These are phyloP conservation scores for Bimastos eiseni DNA, from an alignment of 2,888 invertebrate species.

Conservation along the genomic window DNA sequence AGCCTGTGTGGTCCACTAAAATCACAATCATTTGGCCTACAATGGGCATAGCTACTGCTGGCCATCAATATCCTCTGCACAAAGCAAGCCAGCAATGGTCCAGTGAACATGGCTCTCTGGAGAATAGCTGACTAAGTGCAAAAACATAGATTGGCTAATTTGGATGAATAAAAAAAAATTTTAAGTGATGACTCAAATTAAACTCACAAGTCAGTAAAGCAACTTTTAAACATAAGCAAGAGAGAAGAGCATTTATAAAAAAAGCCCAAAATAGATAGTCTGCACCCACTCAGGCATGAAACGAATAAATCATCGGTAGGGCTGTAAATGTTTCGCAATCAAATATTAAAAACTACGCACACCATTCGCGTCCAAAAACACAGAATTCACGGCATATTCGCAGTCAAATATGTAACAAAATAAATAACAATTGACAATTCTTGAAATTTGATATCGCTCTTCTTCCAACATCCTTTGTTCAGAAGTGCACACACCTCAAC, in stretches of 20 bases:
- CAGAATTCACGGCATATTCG: too few species aligned
- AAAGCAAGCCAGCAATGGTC: conserved; percentile 1
- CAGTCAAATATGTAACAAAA: too few species aligned
- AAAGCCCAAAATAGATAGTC: background rate
- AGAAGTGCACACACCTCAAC: too few species aligned
- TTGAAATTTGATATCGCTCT: too few species aligned
- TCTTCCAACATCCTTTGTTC: too few species aligned
- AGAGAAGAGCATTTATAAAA: background rate
- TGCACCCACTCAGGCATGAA: background rate
- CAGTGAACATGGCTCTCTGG: conserved; percentile 1
- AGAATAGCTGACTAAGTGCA: conserved; percentile 2
- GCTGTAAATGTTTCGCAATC: too few species aligned
- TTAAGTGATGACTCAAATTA: background rate
- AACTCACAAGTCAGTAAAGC: background rate
- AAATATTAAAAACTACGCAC: too few species aligned
- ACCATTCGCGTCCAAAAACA: too few species aligned
- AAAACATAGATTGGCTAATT: background rate
- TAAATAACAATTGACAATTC: too few species aligned
- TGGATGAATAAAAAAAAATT: background rate
- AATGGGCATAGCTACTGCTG: background rate
- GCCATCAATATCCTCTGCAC: background rate
- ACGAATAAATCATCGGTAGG: too few species aligned
- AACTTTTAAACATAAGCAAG: background rate
- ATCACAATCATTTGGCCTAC: background rate
- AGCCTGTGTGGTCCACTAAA: background rate